A percentile compares a stretch with the other conserved stretches of the same genome.
These are phyloP conservation scores for Atlantisia rogersi DNA, from an alignment of 2,113 vertebrate genomes.

Conservation along the genomic window DNA sequence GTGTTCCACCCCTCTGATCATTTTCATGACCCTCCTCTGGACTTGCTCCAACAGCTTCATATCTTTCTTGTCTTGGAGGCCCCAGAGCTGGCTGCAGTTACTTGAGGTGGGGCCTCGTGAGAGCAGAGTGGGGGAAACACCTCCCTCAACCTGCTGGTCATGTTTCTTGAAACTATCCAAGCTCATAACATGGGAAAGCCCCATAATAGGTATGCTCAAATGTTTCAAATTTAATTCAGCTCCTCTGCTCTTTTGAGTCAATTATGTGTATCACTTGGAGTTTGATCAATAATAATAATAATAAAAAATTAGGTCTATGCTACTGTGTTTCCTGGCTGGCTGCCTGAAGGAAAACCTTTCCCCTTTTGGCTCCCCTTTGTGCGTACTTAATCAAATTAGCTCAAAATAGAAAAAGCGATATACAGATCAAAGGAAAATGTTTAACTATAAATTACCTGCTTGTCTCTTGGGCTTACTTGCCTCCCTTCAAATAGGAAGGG, in stretches of 20 bases:
- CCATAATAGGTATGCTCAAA: background rate
- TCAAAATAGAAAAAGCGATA: slow-evolving; percentile 54
- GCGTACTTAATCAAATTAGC: slow-evolving; percentile 52
- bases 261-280: slow-evolving; percentile 37
- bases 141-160: too few relatives aligned
- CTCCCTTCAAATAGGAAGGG: background rate
- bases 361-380: slow-evolving; percentile 11
- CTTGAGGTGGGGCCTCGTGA: too few relatives aligned
- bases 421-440: slow-evolving; percentile 61
- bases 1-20: too few relatives aligned
- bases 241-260: slow-evolving; percentile 55
- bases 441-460: slow-evolving; percentile 52
- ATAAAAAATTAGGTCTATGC: slow-evolving; percentile 10
- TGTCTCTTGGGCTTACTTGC: background rate
- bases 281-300: slow-evolving; percentile 37
- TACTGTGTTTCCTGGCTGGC: slow-evolving; percentile 19
- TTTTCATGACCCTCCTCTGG: too few relatives aligned
- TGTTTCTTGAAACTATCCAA: background rate
- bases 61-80: too few relatives aligned
- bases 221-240: slow-evolving; percentile 37
- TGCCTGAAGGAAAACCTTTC: slow-evolving; percentile 25
- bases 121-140: too few relatives aligned
- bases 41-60: too few relatives aligned
- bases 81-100: too few relatives aligned
- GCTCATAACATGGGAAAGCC: background rate